Evolutionary conservation across 2,113 vertebrate species (phyloP).

Genomic region (Spilogale gracilis): DNA sequence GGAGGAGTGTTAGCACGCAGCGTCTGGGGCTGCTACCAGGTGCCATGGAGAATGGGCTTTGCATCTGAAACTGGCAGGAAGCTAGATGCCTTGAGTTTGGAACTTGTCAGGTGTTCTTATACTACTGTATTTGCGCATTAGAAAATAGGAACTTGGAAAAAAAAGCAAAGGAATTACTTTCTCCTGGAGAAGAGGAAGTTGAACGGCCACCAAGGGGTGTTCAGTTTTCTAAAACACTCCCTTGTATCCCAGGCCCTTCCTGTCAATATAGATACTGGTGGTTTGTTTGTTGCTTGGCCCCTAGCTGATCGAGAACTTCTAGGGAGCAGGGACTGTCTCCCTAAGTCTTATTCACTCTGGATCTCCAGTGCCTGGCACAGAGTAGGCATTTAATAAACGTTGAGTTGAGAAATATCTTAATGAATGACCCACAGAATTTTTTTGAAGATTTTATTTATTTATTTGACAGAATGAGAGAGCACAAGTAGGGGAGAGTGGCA

Average conservation of each 20-base stretch:
- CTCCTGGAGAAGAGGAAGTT: not conserved
- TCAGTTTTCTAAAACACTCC: not conserved
- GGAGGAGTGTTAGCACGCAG: slow-evolving; percentile 1
- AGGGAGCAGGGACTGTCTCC: not conserved
- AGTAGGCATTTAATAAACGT: not conserved
- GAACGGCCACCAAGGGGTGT: not conserved
- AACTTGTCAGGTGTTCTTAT: not conserved
- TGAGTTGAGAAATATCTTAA: not conserved
- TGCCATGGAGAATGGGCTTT: not conserved
- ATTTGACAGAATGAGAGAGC: not conserved
- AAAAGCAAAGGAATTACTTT: not conserved
- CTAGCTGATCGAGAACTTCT: fast-evolving
- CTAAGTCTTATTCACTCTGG: not conserved
- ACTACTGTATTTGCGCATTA: not conserved
- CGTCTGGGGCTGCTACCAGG: not conserved
- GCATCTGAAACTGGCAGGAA: slow-evolving; percentile 47
- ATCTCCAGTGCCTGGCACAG: not conserved
- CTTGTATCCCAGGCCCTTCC: not conserved
- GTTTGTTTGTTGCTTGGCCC: not conserved
- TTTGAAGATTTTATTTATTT: not conserved
- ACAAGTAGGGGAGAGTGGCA: not conserved
- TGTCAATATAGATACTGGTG: not conserved
- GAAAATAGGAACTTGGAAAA: slow-evolving; percentile 23
- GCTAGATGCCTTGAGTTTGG: not conserved
- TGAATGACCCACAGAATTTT: not conserved